Conservation (phyloP, 2,113 vertebrate species). For the Conger conger region DNA sequence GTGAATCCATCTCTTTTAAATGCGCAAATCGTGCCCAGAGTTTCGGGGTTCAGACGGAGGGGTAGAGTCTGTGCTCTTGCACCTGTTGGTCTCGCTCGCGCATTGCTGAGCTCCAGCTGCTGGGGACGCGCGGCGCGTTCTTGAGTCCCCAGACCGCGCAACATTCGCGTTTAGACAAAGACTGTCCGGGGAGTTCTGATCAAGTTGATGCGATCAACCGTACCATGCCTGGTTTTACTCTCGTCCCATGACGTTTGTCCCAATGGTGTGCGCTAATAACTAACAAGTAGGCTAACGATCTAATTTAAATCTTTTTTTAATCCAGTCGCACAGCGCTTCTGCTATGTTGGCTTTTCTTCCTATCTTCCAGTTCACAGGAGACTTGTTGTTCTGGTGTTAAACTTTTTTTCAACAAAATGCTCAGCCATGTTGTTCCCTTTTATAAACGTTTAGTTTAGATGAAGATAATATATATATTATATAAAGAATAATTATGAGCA, state of each 20-base stretch:
- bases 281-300: background rate
- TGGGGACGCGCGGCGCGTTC: background rate
- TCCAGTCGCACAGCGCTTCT: background rate
- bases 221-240: background rate
- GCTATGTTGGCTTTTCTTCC: background rate
- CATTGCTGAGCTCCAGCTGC: background rate
- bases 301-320: background rate
- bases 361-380: no score
- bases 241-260: background rate
- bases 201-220: background rate
- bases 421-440: no score
- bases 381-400: background rate
- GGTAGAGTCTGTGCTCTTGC: background rate
- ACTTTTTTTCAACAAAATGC: background rate
- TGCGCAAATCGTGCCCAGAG: background rate
- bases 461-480: no score
- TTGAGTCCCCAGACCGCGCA: background rate
- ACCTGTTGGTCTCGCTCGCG: constrained; percentile 2
- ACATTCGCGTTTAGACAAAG: background rate
- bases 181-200: background rate
- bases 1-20: background rate
- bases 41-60: background rate
- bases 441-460: no score
- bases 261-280: background rate
- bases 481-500: no score